Percentiles rank a stretch among this genome's conserved stretches.
phyloP scores from a whole-genome alignment of 2,113 vertebrate species.

The Rhadina sibilatrix region DNA sequence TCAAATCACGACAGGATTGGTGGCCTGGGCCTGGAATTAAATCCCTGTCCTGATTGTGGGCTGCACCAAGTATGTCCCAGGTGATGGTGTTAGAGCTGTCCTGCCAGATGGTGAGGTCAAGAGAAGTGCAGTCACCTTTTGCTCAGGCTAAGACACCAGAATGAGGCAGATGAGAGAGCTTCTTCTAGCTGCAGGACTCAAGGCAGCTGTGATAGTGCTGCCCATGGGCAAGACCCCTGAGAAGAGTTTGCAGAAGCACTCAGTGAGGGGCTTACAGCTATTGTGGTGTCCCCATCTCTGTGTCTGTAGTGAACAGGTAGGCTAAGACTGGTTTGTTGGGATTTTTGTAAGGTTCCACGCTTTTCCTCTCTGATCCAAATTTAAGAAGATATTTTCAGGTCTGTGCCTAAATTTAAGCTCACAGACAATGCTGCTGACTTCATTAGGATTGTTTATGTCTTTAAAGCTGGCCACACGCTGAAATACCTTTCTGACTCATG shows the following conservation, averaged over 20 bases:
- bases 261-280: neutral
- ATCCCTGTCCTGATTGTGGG: neutral
- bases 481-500: slow-evolving; percentile 56
- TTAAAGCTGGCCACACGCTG: neutral
- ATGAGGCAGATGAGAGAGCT: neutral
- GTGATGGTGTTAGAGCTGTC: neutral
- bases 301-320: neutral
- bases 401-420: slow-evolving; percentile 44
- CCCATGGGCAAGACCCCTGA: neutral
- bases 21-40: neutral
- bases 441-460: slow-evolving; percentile 56
- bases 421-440: slow-evolving; percentile 23
- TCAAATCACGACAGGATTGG: neutral
- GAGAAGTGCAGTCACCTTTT: neutral
- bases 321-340: neutral
- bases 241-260: neutral
- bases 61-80: neutral
- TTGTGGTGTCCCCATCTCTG: neutral
- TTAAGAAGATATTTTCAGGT: slow-evolving; percentile 44
- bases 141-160: neutral
- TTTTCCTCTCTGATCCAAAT: slow-evolving; percentile 16
- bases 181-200: neutral
- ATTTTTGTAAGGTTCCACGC: neutral
- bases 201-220: neutral
- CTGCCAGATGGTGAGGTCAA: neutral